phyloP scores from a whole-genome alignment of 2,797 vertebrate genomes.

The Lateolabrax maculatus region DNA sequence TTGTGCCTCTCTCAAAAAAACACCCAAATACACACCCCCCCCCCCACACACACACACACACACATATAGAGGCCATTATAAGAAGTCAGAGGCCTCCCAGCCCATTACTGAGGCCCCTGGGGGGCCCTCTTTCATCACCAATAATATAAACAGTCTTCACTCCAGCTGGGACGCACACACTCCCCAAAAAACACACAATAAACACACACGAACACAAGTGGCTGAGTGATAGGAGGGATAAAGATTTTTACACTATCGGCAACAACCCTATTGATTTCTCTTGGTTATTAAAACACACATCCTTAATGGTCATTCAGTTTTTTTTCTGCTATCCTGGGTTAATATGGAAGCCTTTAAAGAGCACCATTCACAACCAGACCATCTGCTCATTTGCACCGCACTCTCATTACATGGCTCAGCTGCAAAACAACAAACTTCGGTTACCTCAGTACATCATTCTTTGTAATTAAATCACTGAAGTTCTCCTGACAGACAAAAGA shows the following conservation, averaged over 20 bases:
- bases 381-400: constrained; percentile 58
- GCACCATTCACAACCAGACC: constrained; percentile 51
- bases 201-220: constrained; percentile 34
- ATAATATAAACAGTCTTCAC: constrained; percentile 79
- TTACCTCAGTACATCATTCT: constrained; percentile 55
- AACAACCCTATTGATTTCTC: constrained; percentile 43
- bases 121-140: constrained; percentile 76
- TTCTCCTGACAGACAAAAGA: constrained; percentile 58
- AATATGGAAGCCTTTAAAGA: constrained; percentile 46
- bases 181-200: constrained; percentile 34
- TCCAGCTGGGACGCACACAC: constrained; percentile 72
- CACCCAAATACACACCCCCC: constrained; percentile 34
- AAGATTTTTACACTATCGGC: constrained; percentile 13
- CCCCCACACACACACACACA: constrained; percentile 19
- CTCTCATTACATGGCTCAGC: constrained; percentile 70
- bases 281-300: constrained; percentile 17
- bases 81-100: constrained; percentile 70
- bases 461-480: constrained; percentile 63
- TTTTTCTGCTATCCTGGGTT: constrained; percentile 41
- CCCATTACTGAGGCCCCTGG: constrained; percentile 73
- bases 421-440: constrained; percentile 65
- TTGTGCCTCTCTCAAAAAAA: constrained; percentile 45
- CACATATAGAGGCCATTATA: constrained; percentile 67
- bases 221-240: not conserved
- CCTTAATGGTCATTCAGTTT: constrained; percentile 29